Evolutionary conservation across 53 echinoderm and acorn worm species (phyloP).

Genomic region (Holothuria scabra): DNA sequence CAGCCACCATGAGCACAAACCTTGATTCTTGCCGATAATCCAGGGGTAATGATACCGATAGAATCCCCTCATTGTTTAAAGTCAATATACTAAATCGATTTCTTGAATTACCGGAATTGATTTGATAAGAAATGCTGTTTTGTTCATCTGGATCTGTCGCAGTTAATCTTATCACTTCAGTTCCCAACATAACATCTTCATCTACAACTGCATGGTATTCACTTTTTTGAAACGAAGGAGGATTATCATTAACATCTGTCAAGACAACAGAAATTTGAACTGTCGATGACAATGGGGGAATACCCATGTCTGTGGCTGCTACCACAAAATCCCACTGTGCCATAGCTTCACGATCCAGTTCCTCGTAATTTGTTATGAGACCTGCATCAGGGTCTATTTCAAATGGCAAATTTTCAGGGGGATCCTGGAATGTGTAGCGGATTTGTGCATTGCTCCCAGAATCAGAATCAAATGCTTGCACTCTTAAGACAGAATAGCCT

Average conservation of each 20-base stretch:
- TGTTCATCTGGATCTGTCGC: constrained; percentile 91
- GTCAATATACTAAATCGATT: constrained; percentile 92
- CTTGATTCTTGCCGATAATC: constrained; percentile 87
- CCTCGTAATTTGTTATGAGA: constrained; percentile 63
- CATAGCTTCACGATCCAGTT: constrained; percentile 75
- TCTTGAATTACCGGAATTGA: constrained; percentile 73
- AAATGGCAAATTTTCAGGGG: constrained; percentile 76
- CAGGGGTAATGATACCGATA: constrained; percentile 83
- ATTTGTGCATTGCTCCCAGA: constrained; percentile 73
- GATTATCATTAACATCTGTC: constrained; percentile 91
- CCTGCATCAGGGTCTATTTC: constrained; percentile 71
- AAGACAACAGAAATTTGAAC: constrained; percentile 71
- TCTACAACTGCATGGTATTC: constrained; percentile 72
- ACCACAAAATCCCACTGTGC: constrained; percentile 77
- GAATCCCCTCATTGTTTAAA: constrained; percentile 78
- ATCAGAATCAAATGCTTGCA: constrained; percentile 93
- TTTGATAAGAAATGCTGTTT: constrained; percentile 90
- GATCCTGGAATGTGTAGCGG: constrained; percentile 66
- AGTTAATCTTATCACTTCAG: constrained; percentile 71
- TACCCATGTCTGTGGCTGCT: constrained; percentile 79
- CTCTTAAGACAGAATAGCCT: constrained; percentile 68
- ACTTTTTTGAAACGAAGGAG: constrained; percentile 71
- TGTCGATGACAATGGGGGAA: constrained; percentile 67
- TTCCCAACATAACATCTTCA: constrained; percentile 78
- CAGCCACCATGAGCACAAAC: constrained; percentile 81